A percentile compares a stretch with the other conserved stretches of the same genome.
Evolutionary conservation across 2,797 vertebrate species (phyloP).

Genomic region (Poecilia wingei): DNA sequence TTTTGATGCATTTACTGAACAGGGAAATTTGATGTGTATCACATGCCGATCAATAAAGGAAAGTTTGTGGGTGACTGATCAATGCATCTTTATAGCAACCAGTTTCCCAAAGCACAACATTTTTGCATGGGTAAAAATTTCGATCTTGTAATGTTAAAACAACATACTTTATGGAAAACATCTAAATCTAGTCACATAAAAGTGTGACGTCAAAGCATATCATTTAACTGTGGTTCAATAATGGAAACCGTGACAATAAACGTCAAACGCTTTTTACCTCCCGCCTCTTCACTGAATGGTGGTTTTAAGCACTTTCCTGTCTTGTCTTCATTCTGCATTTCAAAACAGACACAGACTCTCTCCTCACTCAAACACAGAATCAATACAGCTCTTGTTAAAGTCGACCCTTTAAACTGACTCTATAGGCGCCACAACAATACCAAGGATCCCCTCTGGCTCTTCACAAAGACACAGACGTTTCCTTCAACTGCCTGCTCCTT

Average conservation of each 20-base stretch:
- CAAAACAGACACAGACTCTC: conserved; percentile 52
- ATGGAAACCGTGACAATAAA: conserved; percentile 14
- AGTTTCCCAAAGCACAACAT: background rate
- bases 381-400: conserved; percentile 73
- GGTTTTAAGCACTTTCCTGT: conserved; percentile 48
- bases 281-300: conserved; percentile 42
- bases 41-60: background rate
- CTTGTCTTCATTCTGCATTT: conserved; percentile 58
- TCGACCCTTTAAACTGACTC: conserved; percentile 71
- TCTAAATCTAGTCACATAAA: background rate
- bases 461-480: conserved; percentile 61
- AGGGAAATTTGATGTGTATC: background rate
- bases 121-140: background rate
- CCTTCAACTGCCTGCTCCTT: conserved; percentile 37
- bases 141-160: background rate
- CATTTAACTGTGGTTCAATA: conserved; percentile 16
- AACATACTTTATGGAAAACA: background rate
- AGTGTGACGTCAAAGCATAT: conserved; percentile 1
- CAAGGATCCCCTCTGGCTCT: conserved; percentile 42
- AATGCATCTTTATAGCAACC: background rate
- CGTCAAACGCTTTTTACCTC: conserved; percentile 38
- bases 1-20: background rate
- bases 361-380: conserved; percentile 63
- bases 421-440: conserved; percentile 36
- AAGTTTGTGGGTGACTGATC: background rate